Base-by-base conservation (phyloP, 2,113 vertebrate genomes). In the Melospiza georgiana region DNA sequence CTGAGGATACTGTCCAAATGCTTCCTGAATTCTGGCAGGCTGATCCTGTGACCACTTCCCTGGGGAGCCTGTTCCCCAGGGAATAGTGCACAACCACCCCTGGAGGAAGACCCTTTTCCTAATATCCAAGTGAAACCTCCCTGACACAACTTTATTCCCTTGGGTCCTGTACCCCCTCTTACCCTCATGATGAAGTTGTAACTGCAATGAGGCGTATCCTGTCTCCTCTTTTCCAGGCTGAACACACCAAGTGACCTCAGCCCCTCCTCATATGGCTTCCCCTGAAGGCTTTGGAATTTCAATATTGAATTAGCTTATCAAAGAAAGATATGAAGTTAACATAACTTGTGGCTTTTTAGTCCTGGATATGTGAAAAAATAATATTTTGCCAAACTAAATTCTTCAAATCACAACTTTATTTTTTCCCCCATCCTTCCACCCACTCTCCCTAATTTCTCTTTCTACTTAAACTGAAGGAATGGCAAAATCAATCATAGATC, bases 251-350 rank as follows among this genome's bases (percentile, higher is more conserved):
- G 37, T 15, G 20, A 24, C 15, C 21, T 37, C 22, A 73, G 10
- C 6, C 5, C 5, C 17, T 63, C 33, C 17, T 46, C 46, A 44
- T 20, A 9, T 0, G 1, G 39, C 25, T 54, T 72, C 39, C 13
- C 6, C 33, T 46, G 13, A 46, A 27, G 13, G 58, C 49, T 63
- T 65, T 1, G 3, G 39, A 82, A 84, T 33, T 61, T 62, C 13
- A 35, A 3, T 39, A 43, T 4, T 31, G 7, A 78, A 61, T 44
- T 44, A 43, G 2, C 28, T 68, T 58, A 27, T 16, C 20, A 74
- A 55, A 81, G 5, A 65, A 44, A 84, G 3, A 5, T 6, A 33
- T 5, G 4, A 19, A 49, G 41, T 33, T 73, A 77, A 25, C 7
- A 11, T 30, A 41, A 35, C 15, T 24, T 43, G 24, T 0, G 0